Percentiles rank a stretch among this genome's conserved stretches.
Evolutionary conservation across 2,113 vertebrate species (phyloP).

Genomic region (Myotis brandtii): DNA sequence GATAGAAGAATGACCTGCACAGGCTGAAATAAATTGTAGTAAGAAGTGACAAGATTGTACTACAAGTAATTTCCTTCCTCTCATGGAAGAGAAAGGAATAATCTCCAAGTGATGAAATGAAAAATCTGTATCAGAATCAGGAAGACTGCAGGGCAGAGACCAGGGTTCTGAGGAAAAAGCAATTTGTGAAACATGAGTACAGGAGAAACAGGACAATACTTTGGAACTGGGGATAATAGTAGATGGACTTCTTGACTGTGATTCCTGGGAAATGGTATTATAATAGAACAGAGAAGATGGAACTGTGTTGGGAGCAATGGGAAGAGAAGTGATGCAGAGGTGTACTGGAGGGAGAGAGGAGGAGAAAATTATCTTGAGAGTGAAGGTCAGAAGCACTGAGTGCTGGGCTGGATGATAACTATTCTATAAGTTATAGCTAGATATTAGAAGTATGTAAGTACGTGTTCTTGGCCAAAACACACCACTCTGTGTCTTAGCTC

Average conservation of each 20-base stretch:
- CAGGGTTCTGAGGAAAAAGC: background rate
- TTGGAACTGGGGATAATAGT: background rate
- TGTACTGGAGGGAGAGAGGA: background rate
- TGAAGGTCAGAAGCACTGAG: rapidly evolving
- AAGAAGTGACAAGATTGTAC: background rate
- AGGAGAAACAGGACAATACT: background rate
- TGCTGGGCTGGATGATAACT: rapidly evolving
- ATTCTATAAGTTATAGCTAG: rapidly evolving
- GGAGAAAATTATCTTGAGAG: background rate
- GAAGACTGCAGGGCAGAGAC: background rate
- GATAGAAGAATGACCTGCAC: background rate
- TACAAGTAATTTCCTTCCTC: rapidly evolving
- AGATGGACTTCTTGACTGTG: background rate
- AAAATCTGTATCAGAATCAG: background rate
- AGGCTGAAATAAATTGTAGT: background rate
- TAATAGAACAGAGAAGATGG: background rate
- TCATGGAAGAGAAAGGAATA: background rate
- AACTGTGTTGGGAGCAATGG: rapidly evolving
- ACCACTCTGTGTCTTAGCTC: background rate
- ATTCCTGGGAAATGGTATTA: background rate
- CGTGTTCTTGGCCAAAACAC: background rate
- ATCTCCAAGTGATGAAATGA: background rate
- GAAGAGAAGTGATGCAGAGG: no score
- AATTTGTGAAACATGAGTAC: background rate
- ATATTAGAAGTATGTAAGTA: rapidly evolving